Conservation (phyloP, 1,140 invertebrate genomes). For the Euwallacea similis region DNA sequence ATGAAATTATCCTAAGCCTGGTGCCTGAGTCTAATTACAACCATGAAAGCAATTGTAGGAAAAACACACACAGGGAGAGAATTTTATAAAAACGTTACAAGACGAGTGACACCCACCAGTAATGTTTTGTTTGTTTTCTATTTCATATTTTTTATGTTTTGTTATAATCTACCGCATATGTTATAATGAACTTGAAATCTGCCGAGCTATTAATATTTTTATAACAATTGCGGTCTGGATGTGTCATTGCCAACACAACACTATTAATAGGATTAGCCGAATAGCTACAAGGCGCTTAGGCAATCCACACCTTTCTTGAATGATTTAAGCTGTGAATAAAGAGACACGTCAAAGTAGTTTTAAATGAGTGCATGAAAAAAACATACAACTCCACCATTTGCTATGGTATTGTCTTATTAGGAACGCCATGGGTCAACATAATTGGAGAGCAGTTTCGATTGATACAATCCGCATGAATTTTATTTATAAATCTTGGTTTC, state of each 20-base stretch:
- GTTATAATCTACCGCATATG: conserved; percentile 33
- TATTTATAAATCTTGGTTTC: background rate
- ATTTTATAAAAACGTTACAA: conserved; percentile 31
- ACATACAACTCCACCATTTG: conserved; percentile 16
- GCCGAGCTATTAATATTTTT: conserved; percentile 38
- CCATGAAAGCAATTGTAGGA: conserved; percentile 18
- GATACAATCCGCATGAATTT: conserved; percentile 13
- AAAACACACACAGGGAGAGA: conserved; percentile 33
- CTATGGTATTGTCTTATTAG: conserved; percentile 33
- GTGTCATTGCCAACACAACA: conserved; percentile 17
- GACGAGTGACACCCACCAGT: conserved; percentile 39
- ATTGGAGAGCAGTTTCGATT: conserved; percentile 15
- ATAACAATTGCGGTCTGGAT: conserved; percentile 36
- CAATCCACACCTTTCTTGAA: no score
- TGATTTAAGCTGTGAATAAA: no score
- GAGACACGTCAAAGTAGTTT: no score
- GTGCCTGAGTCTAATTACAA: conserved; percentile 5
- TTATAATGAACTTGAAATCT: conserved; percentile 39
- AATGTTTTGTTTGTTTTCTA: conserved; percentile 39
- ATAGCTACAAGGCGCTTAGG: background rate
- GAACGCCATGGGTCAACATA: conserved; percentile 28
- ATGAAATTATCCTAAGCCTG: background rate
- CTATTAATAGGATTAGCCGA: conserved; percentile 25
- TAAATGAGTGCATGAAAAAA: no score
- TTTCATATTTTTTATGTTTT: conserved; percentile 36